These are phyloP conservation scores for Oreonectes daqikongensis DNA, from an alignment of 2,797 vertebrate genomes.

Conservation along the genomic window DNA sequence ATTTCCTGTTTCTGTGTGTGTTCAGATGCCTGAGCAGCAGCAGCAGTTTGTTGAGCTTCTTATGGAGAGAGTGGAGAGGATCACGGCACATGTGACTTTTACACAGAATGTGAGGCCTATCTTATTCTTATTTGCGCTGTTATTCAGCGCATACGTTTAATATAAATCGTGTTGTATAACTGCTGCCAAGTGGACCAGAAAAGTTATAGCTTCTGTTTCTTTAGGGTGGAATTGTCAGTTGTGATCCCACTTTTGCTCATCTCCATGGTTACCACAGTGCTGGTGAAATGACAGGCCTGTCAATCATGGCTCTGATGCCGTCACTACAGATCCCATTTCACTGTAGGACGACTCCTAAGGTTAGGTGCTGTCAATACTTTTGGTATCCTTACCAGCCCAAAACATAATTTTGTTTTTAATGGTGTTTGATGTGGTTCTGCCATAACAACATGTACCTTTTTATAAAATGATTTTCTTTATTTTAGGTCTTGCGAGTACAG, in stretches of 20 bases:
- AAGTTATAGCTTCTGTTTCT: conserved; percentile 37
- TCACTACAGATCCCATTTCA: conserved; percentile 83
- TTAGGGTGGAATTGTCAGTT: conserved; percentile 84
- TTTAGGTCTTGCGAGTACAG: conserved; percentile 84
- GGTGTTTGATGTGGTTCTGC: too few species aligned
- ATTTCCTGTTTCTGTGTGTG: conserved; percentile 83
- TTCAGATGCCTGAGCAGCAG: conserved; percentile 67
- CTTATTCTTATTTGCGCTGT: neutral
- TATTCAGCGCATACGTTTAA: too few species aligned
- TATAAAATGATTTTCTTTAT: neutral
- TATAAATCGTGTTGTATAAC: neutral
- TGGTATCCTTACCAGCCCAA: too few species aligned
- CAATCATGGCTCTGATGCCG: conserved; percentile 83
- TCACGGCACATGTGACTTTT: conserved; percentile 83
- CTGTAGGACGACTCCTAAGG: conserved; percentile 81
- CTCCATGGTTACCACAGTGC: conserved; percentile 82
- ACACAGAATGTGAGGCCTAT: conserved; percentile 75
- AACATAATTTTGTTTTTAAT: too few species aligned
- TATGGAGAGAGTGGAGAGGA: conserved; percentile 85
- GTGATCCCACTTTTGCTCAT: conserved; percentile 85
- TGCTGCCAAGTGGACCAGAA: neutral
- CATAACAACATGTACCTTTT: neutral
- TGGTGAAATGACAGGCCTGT: conserved; percentile 80
- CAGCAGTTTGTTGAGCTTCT: conserved; percentile 75
- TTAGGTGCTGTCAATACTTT: conserved; percentile 57